Base-by-base conservation (phyloP, 2,113 vertebrate species). In the Tinamus guttatus region DNA sequence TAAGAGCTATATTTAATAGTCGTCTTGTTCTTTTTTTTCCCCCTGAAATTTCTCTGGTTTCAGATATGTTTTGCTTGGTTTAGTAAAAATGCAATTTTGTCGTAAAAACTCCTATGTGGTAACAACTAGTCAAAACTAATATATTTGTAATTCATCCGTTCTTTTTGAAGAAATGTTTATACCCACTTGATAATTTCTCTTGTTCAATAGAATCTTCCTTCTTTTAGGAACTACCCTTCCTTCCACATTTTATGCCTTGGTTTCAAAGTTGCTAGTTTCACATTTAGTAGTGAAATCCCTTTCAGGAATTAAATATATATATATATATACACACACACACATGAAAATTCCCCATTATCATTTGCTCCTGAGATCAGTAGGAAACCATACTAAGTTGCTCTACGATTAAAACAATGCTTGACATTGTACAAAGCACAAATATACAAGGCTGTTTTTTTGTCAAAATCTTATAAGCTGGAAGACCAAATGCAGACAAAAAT, bases 21-120 rank as follows among this genome's bases (percentile, higher is more conserved):
- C 3, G 56, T 13, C n/a, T 0, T 3, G 13, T 6, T 36, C 27
- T 51, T 75, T 62, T 22, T 2, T 14, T 17, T 45, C 43, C 13
- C 43, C 43, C 13, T 63, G 11, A 17, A 4, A 25, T 54, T 74
- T 7, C 30, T 79, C 41, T 85, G 36, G 2, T 7, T 51, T 40
- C 3, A 28, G 7, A 2, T 60, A 14, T 10, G 5, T 38, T 45
- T n/a, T 41, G 2, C 1, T 45, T 56, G 5, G 5, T 20, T n/a
- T 65, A 71, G 59, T n/a, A 59, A 15, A n/a, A 49, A 78, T 21
- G 2, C 18, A 59, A 65, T 19, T 43, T 3, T 27, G 7, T n/a
- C 7, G 32, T 65, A 85, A 3, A 3, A 49, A 25, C 2, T 60
- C 38, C 5, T n/a, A 45, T 3, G 1, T 34, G 2, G 16, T 25